Evolutionary conservation across 2,113 vertebrate genomes (phyloP).

Genomic region (Megaleporinus macrocephalus): DNA sequence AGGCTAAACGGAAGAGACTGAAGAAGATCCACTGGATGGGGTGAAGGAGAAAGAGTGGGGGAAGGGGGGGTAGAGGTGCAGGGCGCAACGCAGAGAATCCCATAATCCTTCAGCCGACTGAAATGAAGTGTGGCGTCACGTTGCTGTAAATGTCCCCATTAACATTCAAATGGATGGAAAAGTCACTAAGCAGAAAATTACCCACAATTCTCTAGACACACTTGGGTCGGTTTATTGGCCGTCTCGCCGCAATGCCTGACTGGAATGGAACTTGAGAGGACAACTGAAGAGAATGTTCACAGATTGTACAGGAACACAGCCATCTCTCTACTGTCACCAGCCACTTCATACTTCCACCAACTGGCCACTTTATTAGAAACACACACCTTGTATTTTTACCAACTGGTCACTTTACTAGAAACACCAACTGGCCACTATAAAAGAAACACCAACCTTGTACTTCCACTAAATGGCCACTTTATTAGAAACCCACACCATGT

Average conservation of each 20-base stretch:
- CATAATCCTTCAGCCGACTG: constrained; percentile 31
- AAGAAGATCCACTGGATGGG: background rate
- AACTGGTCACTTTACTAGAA: no score
- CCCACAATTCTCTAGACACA: constrained; percentile 35
- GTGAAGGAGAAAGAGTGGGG: background rate
- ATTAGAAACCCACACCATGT: no score
- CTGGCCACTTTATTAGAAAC: constrained; percentile 6
- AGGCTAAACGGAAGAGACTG: background rate
- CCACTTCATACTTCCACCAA: no score
- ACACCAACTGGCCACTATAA: no score
- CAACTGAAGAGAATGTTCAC: background rate
- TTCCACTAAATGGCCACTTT: no score
- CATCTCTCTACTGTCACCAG: no score
- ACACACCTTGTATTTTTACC: background rate
- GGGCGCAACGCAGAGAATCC: background rate
- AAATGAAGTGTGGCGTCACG: constrained; percentile 9
- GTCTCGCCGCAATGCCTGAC: background rate
- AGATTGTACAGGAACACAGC: background rate
- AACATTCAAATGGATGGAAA: constrained; percentile 45
- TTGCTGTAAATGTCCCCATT: constrained; percentile 44
- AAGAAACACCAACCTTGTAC: no score
- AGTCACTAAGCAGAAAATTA: constrained; percentile 48
- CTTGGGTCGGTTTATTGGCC: constrained; percentile 25
- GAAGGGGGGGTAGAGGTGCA: background rate
- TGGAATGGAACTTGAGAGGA: background rate